Base-by-base conservation (phyloP, 1,140 invertebrate genomes). In the Drosophila ercepeae region DNA sequence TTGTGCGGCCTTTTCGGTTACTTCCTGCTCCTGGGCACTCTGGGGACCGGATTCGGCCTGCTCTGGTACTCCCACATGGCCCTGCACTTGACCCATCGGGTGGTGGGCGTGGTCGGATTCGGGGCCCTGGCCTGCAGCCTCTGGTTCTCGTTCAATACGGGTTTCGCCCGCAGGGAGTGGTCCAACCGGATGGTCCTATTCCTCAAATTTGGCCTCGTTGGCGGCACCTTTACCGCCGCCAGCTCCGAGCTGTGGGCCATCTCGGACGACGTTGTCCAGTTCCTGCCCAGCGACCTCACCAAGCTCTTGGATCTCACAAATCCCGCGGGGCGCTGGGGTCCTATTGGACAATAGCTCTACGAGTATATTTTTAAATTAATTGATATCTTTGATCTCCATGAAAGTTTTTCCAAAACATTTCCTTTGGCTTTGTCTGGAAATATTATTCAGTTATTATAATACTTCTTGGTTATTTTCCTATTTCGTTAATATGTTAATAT, bases 151-250 rank as follows among this genome's bases (percentile, higher is more conserved):
- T 74, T 44, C 18, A 71, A 59, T 11, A 29, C 51, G 11, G 70
- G 44, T 0, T 84, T 78, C 18, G 25, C 54, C 2, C 23, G 44
- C 0, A 29, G 63, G n/a, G 50, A 82, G 18, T 82, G 78, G 69
- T 0, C 1, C 0, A 0, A 3, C 0, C 3, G 19, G 0, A 1
- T n/a, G 5, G 42, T 76, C 4, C 1, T 3, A 0, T 11, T n/a
- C 0, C 21, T 82, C 0, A 83, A 78, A 18, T 4, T 34, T 7
- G 9, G 7, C 19, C 61, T 55, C 3, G 0, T 78, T 1, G 4
- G 21, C 0, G 34, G 44, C 3, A 11, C 23, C 4, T 2, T 71
- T 1, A 3, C 14, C 1, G 34, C 25, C 0, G 4, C 6, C 7
- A 5, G 19, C 19, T 39, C 13, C 18, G 67, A 72, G 42, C 16